Evolutionary conservation across 2,113 vertebrate species (phyloP), one percentile per base, ranked within the genome.

Genomic region (Gallinago media): DNA sequence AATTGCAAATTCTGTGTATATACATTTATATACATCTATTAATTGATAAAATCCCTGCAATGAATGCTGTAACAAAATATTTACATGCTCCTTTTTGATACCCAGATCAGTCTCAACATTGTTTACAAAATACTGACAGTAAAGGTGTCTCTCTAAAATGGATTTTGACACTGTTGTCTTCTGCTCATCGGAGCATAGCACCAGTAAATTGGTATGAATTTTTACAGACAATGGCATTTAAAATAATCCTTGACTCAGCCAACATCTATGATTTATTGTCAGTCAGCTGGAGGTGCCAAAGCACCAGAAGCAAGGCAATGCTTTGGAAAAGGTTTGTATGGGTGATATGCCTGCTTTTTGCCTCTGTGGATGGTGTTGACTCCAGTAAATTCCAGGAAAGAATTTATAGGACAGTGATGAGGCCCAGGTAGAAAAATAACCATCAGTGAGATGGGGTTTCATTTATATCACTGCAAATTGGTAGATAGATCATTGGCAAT

Each of bases 211-310:
- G 88, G 56, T 88, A 81, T 52, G 88, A 96, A 40, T 56, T 95
- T 94, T 92, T 92, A 63, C 72, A 94, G 90, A 92, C 65, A 92
- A 84, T 95, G 80, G 61, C 88, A 87, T 93, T 95, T 96, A 92
- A 91, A 95, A 65, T 62, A 89, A 4, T 72, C 65, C 36, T 91
- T 86, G 76, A 80, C 32, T 90, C 79, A 81, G 85, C 83, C 88
- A 92, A 65, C 61, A 90, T 38, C 92, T 90, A 8, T 88, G 88
- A 95, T 93, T 94, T 96, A 80, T 84, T 93, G 74, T 88, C 94
- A 81, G 68, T 94, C 65, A 72, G 29, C 34, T 93, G 85, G 65
- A 91, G 83, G 49, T 94, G 88, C 96, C 88, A 95, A 95, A 94
- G 50, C 73, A 95, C 75, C 88, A 94, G 94, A 71, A 81, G 59